phyloP scores from a whole-genome alignment of 1,140 invertebrate species.

The Drosophila bocki region DNA sequence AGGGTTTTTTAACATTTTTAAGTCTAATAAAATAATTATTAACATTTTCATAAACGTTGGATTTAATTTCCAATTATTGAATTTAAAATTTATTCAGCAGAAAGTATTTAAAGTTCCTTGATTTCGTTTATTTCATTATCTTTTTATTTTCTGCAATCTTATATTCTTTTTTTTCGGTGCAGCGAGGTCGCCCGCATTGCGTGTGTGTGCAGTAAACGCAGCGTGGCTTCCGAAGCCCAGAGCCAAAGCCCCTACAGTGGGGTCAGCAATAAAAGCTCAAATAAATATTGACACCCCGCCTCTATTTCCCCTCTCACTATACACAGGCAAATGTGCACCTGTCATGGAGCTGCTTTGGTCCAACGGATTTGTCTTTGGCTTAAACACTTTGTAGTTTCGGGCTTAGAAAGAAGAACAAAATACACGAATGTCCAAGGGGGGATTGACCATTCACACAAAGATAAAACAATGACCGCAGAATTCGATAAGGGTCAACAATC shows the following conservation, averaged over 20 bases:
- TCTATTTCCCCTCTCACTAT: neutral
- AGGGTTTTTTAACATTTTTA: too few species aligned
- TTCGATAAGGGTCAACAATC: conserved; percentile 20
- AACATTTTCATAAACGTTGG: neutral
- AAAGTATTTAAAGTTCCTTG: neutral
- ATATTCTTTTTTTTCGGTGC: conserved; percentile 9
- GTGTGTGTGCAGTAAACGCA: conserved; percentile 59
- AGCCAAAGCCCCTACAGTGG: conserved; percentile 36
- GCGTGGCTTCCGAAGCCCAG: conserved; percentile 14
- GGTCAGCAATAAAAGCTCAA: conserved; percentile 66
- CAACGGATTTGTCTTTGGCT: conserved; percentile 53
- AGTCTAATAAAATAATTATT: too few species aligned
- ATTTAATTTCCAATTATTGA: neutral
- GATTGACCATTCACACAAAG: conserved; percentile 14
- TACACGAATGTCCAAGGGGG: conserved; percentile 32
- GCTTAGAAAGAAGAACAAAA: conserved; percentile 43
- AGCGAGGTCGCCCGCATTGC: conserved; percentile 68
- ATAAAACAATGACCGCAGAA: conserved; percentile 8
- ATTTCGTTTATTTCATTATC: too few species aligned
- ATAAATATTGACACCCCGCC: conserved; percentile 61
- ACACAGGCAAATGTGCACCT: conserved; percentile 25
- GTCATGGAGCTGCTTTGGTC: conserved; percentile 39
- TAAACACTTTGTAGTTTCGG: conserved; percentile 52
- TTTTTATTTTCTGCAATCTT: neutral
- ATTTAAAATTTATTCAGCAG: neutral